Base-by-base conservation (phyloP, 2,113 vertebrate species). In the Clarias batrachus region DNA sequence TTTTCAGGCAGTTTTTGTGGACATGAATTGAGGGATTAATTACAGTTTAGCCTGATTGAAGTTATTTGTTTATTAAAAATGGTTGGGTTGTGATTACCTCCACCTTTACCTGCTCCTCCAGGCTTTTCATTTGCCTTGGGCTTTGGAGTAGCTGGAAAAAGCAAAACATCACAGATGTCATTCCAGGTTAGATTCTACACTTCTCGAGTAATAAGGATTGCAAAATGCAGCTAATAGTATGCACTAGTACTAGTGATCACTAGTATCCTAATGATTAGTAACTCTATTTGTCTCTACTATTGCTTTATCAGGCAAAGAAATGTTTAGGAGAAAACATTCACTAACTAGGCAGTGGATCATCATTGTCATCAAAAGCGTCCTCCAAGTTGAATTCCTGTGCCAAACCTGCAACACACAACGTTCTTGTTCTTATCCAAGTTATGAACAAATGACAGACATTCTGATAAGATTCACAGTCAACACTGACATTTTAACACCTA, bases 331-430 rank as follows among this genome's bases (percentile, higher is more conserved):
- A 78, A 76, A n/a, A 41, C 16, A 10, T 63, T 87, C 48, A 87
- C 90, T 81, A 84, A 89, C 89, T 7, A 62, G 70, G 21, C 10
- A 21, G 1, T 60, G 10, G 30, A 52, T 14, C 21, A 48, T 66
- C 6, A 25, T 81, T 83, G 17, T 27, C 52, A 1, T 37, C 63
- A 8, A 91, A 5, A 30, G 88, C 91, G 52, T 90, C 91, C 0
- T 0, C 5, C 19, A 94, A 57, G 4, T 66, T 16, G 0, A 89
- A 7, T 0, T 76, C 92, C 85, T 94, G 90, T 65, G 91, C 82
- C 37, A 91, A 56, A 41, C 92, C 94, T 95, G 27, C 1, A 87
- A 89, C 23, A 52, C 82, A 87, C 70, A 87, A 13, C 33, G 65
- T 13, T 12, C 1, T 16, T 68, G 14, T 37, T 48, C 25, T 73